phyloP scores from a whole-genome alignment of 2,888 invertebrate species.

The Erebia ligea region DNA sequence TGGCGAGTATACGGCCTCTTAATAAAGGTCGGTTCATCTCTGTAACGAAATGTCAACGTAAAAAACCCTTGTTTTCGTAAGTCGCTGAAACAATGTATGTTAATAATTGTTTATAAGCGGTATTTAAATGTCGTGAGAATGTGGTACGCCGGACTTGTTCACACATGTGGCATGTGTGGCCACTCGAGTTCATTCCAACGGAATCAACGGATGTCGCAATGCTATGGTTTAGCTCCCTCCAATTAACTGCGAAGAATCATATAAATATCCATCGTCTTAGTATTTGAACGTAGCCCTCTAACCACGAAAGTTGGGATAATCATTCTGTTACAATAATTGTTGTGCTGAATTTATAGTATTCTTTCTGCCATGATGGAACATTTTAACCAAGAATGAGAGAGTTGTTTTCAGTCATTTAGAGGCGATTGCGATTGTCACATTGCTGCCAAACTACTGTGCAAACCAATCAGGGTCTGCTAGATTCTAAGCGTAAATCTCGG shows the following conservation, averaged over 20 bases:
- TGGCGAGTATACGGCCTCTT: too few species aligned
- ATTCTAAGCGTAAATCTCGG: too few species aligned
- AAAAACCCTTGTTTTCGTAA: background rate
- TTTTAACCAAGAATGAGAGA: too few species aligned
- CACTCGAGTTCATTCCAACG: conserved; percentile 20
- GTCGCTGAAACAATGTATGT: background rate
- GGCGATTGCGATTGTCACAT: too few species aligned
- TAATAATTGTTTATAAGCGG: conserved; percentile 21
- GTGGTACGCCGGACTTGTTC: background rate
- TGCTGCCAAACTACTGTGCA: too few species aligned
- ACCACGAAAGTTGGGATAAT: background rate
- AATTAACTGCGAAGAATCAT: conserved; percentile 2
- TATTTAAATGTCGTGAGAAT: conserved; percentile 55
- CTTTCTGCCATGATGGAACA: too few species aligned
- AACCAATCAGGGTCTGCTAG: too few species aligned
- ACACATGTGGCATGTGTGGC: conserved; percentile 28
- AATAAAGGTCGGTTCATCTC: too few species aligned
- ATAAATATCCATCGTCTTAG: background rate
- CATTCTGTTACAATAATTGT: too few species aligned
- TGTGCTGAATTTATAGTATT: too few species aligned
- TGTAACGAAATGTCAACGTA: background rate
- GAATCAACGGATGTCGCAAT: conserved; percentile 31
- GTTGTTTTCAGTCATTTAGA: too few species aligned
- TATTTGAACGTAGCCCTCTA: background rate
- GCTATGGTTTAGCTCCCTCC: conserved; percentile 5